Evolutionary conservation across 2,888 invertebrate species (phyloP).

Genomic region (Zelleria hepariella): DNA sequence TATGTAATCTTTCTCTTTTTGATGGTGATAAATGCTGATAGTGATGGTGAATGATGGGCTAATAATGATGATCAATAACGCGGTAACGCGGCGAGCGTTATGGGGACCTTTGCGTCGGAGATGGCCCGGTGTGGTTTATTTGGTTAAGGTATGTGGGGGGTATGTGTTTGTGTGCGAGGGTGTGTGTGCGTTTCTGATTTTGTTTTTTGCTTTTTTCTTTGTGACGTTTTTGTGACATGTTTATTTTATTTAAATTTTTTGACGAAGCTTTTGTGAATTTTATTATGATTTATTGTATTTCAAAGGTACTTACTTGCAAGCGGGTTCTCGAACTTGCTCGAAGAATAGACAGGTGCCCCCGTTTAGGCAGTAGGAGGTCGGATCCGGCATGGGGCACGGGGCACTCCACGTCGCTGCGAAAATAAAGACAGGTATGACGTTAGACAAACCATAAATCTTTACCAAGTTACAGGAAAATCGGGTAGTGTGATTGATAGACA

Average conservation of each 20-base stretch:
- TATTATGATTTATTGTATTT: no score
- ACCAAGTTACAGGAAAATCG: not conserved
- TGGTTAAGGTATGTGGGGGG: no score
- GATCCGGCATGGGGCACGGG: conserved; percentile 76
- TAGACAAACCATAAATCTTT: not conserved
- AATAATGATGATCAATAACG: not conserved
- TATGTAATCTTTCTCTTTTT: no score
- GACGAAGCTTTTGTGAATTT: no score
- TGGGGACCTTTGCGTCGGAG: no score
- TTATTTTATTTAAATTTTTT: no score
- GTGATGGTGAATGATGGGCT: not conserved
- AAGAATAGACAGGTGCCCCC: conserved; percentile 89
- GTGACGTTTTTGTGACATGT: no score
- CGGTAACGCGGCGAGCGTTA: no score
- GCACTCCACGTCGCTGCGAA: conserved; percentile 67
- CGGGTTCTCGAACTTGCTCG: conserved; percentile 82
- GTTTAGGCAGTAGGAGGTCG: conserved; percentile 85
- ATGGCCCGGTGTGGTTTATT: no score
- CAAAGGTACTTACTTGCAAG: conserved; percentile 89
- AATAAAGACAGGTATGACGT: conserved; percentile 6
- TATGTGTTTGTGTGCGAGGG: no score
- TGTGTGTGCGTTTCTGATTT: no score
- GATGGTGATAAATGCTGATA: not conserved
- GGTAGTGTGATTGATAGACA: not conserved
- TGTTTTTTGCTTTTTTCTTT: no score